A percentile compares a stretch with the other conserved stretches of the same genome.
Evolutionary conservation across 2,888 invertebrate genomes (phyloP).

Genomic region (Trachelus tabidus): DNA sequence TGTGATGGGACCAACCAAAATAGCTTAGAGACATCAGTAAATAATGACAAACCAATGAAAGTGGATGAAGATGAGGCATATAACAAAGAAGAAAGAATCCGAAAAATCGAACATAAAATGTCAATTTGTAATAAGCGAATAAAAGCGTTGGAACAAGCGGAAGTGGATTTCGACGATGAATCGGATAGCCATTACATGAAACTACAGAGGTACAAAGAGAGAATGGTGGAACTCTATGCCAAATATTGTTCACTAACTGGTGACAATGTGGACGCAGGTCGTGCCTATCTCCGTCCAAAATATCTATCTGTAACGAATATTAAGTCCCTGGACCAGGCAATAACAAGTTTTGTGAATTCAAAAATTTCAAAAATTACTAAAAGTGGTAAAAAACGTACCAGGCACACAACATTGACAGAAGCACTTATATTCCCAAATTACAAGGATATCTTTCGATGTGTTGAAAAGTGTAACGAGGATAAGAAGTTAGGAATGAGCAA

Average conservation of each 20-base stretch:
- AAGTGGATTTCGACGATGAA: constrained; percentile 81
- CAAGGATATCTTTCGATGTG: constrained; percentile 52
- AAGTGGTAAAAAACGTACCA: not conserved
- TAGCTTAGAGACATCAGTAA: no score
- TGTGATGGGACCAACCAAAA: no score
- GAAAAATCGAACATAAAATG: constrained; percentile 50
- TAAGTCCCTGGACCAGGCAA: constrained; percentile 50
- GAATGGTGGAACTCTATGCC: constrained; percentile 46
- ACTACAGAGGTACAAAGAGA: constrained; percentile 71
- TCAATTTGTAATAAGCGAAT: constrained; percentile 76
- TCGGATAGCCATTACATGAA: constrained; percentile 79
- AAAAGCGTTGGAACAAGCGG: constrained; percentile 74
- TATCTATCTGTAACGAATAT: constrained; percentile 46
- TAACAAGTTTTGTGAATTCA: constrained; percentile 54
- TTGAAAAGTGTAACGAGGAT: constrained; percentile 42
- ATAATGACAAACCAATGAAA: no score
- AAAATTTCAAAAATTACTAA: constrained; percentile 42
- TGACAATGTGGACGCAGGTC: constrained; percentile 44
- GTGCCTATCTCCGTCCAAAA: constrained; percentile 49
- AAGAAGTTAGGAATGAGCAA: constrained; percentile 39
- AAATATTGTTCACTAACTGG: constrained; percentile 45
- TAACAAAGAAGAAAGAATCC: no score
- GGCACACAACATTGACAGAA: constrained; percentile 26
- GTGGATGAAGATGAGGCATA: no score
- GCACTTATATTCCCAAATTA: constrained; percentile 56